These are phyloP conservation scores for Pinctada fucata DNA, from an alignment of 2,888 invertebrate genomes.

Conservation along the genomic window DNA sequence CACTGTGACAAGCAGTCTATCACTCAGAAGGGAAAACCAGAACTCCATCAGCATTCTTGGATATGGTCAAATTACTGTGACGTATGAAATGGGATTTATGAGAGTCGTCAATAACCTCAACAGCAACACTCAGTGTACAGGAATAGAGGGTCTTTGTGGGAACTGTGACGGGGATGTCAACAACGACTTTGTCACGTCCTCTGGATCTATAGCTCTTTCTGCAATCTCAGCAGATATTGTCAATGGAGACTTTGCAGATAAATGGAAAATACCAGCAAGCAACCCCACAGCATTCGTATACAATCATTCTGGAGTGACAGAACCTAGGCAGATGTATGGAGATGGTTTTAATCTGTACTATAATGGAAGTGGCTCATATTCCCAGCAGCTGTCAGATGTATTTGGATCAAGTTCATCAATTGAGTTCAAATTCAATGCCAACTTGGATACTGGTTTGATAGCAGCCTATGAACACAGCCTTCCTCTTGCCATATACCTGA, in stretches of 20 bases:
- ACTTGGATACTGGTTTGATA: slow-evolving; percentile 33
- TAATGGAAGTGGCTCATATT: slow-evolving; percentile 47
- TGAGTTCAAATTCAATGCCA: slow-evolving; percentile 39
- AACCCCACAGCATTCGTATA: slow-evolving; percentile 39
- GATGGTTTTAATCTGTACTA: slow-evolving; percentile 47
- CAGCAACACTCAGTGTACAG: neutral
- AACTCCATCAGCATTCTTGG: slow-evolving; percentile 4
- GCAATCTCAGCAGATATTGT: slow-evolving; percentile 36
- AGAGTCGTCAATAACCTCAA: neutral
- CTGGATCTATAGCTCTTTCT: slow-evolving; percentile 11
- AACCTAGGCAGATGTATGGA: slow-evolving; percentile 35
- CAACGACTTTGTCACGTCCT: slow-evolving; percentile 53
- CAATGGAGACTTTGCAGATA: slow-evolving; percentile 29
- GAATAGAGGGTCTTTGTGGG: slow-evolving; percentile 53
- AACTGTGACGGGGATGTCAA: slow-evolving; percentile 57
- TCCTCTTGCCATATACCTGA: slow-evolving; percentile 34
- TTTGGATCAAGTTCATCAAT: slow-evolving; percentile 32
- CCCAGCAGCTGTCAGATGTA: slow-evolving; percentile 31
- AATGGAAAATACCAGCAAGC: slow-evolving; percentile 24
- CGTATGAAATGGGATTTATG: slow-evolving; percentile 8
- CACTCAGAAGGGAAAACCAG: slow-evolving; percentile 4
- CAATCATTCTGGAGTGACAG: slow-evolving; percentile 13
- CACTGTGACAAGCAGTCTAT: neutral
- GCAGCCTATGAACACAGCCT: slow-evolving; percentile 32
- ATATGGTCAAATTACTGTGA: neutral